phyloP scores from a whole-genome alignment of 2,113 vertebrate species.

The Phycodurus eques region DNA sequence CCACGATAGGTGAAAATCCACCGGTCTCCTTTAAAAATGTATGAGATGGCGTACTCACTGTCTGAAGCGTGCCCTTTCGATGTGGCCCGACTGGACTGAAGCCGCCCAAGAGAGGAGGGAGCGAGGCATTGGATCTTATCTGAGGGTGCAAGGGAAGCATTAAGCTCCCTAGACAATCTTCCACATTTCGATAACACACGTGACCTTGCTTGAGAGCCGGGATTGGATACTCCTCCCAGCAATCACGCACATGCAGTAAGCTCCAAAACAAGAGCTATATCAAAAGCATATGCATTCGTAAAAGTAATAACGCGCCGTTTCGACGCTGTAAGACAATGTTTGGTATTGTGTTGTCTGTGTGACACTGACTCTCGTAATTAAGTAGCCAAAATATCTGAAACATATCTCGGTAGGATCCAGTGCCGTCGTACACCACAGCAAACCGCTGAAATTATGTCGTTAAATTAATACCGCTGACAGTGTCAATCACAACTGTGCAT shows the following conservation, averaged over 20 bases:
- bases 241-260: neutral
- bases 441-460: neutral
- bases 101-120: constrained; percentile 81
- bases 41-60: constrained; percentile 69
- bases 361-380: neutral
- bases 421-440: neutral
- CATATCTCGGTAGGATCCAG: no score
- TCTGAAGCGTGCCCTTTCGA: constrained; percentile 73
- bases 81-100: constrained; percentile 78
- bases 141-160: constrained; percentile 43
- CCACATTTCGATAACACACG: neutral
- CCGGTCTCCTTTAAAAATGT: no score
- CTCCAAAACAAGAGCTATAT: neutral
- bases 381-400: neutral
- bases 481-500: neutral
- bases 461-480: neutral
- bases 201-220: no score
- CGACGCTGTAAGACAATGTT: no score
- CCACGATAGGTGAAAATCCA: no score
- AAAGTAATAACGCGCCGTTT: neutral
- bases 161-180: neutral
- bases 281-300: neutral
- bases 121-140: constrained; percentile 75
- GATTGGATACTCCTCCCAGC: neutral
- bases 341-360: no score